Base-by-base conservation (phyloP, 2,888 invertebrate genomes). In the Meta bourneti region DNA sequence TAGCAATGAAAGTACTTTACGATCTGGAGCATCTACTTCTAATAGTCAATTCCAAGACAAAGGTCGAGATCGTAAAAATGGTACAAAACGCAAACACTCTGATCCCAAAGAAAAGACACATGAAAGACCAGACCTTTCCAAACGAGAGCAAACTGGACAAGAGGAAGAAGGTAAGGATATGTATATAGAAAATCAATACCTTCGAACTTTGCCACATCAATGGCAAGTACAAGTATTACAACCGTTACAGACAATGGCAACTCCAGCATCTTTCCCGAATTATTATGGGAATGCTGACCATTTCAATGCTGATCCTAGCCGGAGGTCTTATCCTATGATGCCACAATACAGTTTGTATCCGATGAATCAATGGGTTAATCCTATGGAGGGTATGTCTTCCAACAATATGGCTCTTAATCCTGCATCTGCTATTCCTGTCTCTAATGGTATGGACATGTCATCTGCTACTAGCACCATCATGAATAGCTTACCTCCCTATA, bases 381-480 rank as follows among this genome's bases (percentile, higher is more conserved):
- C n/a, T n/a, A n/a, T n/a, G n/a, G n/a, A n/a, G n/a, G n/a, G n/a
- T n/a, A n/a, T n/a, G n/a, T n/a, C n/a, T n/a, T n/a, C n/a, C n/a
- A n/a, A n/a, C n/a, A n/a, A n/a, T n/a, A n/a, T n/a, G n/a, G n/a
- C n/a, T n/a, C n/a, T n/a, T n/a, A n/a, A n/a, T n/a, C n/a, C n/a
- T n/a, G n/a, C 70, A 48, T 9, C 86, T 19, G 13, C 71, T 16
- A 75, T 86, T 20, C 74, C 71, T 61, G 52, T 77, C 34, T n/a
- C 84, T 19, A 72, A 77, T 54, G 77, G 81, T 2, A 72, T 93
- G 84, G 89, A 89, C 5, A n/a, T n/a, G n/a, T n/a, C n/a, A n/a
- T n/a, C n/a, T n/a, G n/a, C n/a, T n/a, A n/a, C n/a, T n/a, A n/a
- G n/a, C n/a, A n/a, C n/a, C n/a, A n/a, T n/a, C n/a, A n/a, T n/a